These are phyloP conservation scores for Eremophila alpestris DNA, from an alignment of 2,797 vertebrate genomes.

Conservation along the genomic window DNA sequence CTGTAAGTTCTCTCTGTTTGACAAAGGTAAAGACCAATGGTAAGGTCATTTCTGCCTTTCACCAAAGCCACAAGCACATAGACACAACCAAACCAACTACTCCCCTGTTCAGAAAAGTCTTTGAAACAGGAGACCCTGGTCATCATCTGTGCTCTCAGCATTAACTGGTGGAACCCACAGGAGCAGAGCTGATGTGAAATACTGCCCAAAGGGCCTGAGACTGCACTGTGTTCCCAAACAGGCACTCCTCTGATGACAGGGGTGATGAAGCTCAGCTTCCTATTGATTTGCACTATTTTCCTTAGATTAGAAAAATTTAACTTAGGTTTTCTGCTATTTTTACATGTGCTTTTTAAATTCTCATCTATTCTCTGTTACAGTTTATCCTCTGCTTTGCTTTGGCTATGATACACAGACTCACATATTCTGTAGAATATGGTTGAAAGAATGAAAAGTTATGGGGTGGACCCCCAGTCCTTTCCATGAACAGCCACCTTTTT, in stretches of 20 bases:
- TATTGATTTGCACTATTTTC: neutral
- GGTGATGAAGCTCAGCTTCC: neutral
- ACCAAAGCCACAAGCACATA: neutral
- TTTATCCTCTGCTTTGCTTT: neutral
- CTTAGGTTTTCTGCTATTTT: neutral
- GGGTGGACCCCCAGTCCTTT: neutral
- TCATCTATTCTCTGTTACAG: neutral
- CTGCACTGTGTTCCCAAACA: neutral
- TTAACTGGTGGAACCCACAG: neutral
- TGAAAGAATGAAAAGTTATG: neutral
- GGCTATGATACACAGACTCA: neutral
- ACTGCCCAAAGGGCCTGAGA: neutral
- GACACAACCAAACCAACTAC: neutral
- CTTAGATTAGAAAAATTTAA: neutral
- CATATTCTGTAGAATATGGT: neutral
- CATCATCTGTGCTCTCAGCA: neutral
- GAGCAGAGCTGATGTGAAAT: neutral
- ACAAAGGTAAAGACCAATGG: neutral
- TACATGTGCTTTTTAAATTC: neutral
- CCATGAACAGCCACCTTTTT: neutral
- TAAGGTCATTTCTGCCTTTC: neutral
- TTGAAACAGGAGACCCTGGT: accelerated
- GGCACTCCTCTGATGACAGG: neutral
- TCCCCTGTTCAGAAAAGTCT: neutral
- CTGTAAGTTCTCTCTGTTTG: neutral